Percentiles rank a stretch among this genome's conserved stretches.
phyloP scores from a whole-genome alignment of 37 sponge, comb jelly and placozoan genomes.

The Oopsacas minuta region DNA sequence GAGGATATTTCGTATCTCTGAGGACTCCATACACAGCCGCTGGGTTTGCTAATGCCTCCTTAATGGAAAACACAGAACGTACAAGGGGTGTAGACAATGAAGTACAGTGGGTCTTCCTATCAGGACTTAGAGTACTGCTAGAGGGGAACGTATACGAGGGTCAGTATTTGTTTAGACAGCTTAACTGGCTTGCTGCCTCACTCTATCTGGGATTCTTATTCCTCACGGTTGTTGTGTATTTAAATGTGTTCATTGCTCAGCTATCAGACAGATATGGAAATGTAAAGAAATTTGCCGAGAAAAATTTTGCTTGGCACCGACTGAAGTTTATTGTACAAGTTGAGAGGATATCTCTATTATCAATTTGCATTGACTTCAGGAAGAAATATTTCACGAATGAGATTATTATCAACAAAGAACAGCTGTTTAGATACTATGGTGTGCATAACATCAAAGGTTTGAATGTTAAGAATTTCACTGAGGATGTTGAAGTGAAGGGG shows the following conservation, averaged over 20 bases:
- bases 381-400: not conserved
- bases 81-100: not conserved
- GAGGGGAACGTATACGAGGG: constrained; percentile 1
- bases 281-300: not conserved
- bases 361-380: not conserved
- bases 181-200: not conserved
- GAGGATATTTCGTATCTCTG: not conserved
- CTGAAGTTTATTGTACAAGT: constrained; percentile 9
- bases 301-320: not conserved
- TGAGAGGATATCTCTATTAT: not conserved
- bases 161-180: not conserved
- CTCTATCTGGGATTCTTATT: not conserved
- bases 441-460: not conserved
- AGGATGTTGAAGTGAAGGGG: not conserved
- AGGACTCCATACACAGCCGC: not conserved
- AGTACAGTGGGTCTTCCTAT: constrained; percentile 11
- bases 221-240: not conserved
- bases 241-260: constrained; percentile 18
- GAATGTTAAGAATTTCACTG: not conserved
- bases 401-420: not conserved
- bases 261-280: not conserved
- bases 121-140: not conserved
- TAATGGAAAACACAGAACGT: not conserved
- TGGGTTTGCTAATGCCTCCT: not conserved
- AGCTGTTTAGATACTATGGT: not conserved